Conservation (phyloP, 2,797 vertebrate genomes). For the Botia almorhae region DNA sequence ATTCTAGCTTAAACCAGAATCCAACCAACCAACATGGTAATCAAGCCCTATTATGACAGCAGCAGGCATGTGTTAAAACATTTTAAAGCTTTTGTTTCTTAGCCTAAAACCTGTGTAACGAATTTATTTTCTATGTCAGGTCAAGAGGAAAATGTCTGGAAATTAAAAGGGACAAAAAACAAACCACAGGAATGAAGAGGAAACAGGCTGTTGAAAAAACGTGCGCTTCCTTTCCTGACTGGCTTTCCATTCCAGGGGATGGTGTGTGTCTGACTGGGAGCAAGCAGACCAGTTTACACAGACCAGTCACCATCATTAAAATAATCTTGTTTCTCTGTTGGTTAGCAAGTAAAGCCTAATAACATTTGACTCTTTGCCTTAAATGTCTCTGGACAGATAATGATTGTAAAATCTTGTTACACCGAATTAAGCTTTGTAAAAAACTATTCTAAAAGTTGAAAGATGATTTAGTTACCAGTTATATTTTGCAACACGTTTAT, state of each 20-base stretch:
- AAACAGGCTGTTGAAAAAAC: conserved; percentile 47
- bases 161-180: conserved; percentile 40
- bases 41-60: not conserved
- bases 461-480: not conserved
- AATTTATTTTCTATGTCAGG: conserved; percentile 43
- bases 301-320: conserved; percentile 26
- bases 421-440: not conserved
- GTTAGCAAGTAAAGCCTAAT: not conserved
- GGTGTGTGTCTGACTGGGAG: not conserved
- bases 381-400: conserved; percentile 10
- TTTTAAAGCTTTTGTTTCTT: not conserved
- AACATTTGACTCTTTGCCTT: not conserved
- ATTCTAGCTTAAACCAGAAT: not conserved
- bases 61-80: not conserved
- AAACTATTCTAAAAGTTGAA: not conserved
- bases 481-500: not conserved
- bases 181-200: conserved; percentile 35
- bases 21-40: not conserved
- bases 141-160: conserved; percentile 19
- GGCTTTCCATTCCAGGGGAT: conserved; percentile 37
- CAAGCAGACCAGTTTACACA: conserved; percentile 5
- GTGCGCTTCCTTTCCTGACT: conserved; percentile 46
- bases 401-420: not conserved
- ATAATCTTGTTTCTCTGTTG: conserved; percentile 17
- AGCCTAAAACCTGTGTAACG: not conserved